Evolutionary conservation across 2,797 vertebrate species (phyloP), one percentile per base, ranked within the genome.

Genomic region (Darevskia mixta): DNA sequence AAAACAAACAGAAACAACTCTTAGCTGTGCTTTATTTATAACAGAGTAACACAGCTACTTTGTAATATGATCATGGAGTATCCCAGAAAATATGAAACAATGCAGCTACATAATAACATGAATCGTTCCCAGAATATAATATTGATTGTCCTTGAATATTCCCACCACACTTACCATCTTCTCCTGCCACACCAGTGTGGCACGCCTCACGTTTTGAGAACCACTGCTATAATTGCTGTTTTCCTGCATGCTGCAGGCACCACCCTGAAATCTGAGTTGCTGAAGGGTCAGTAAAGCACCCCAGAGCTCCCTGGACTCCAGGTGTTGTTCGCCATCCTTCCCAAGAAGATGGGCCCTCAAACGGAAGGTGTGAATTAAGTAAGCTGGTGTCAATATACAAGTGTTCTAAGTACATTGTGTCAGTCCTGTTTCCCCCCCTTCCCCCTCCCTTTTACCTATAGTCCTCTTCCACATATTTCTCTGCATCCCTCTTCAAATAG

Each of bases 301-400:
- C 32, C 0, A 13, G 8, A 9, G 4, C 71, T 87, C 29, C 88
- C 77, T 73, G n/a, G 0, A 0, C 49, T 35, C 83, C 85, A n/a
- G 43, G 81, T 90, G 58, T 69, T 27, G 66, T 83, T 78, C 67
- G 82, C 55, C 43, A 0, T 3, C 32, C 72, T 18, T 79, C 72
- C 49, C 27, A 55, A 79, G 32, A 4, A 20, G 79, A 85, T 87
- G 38, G 87, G 88, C 83, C 80, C 82, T 9, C 85, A 82, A 64
- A 27, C 9, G 41, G 64, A 87, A 94, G 83, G 86, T 92, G 90
- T 85, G 90, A 95, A 95, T 95, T 92, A 91, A 64, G 95, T 95
- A 75, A 3, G 89, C 89, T 0, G 0, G 76, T 71, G 61, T 87
- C 2, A 13, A 0, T 0, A 81, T 0, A 2, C 43, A 58, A 61